Evolutionary conservation across 2,888 invertebrate genomes (phyloP), one percentile per base, ranked within the genome.

Genomic region (Drosophila percnosoma): DNA sequence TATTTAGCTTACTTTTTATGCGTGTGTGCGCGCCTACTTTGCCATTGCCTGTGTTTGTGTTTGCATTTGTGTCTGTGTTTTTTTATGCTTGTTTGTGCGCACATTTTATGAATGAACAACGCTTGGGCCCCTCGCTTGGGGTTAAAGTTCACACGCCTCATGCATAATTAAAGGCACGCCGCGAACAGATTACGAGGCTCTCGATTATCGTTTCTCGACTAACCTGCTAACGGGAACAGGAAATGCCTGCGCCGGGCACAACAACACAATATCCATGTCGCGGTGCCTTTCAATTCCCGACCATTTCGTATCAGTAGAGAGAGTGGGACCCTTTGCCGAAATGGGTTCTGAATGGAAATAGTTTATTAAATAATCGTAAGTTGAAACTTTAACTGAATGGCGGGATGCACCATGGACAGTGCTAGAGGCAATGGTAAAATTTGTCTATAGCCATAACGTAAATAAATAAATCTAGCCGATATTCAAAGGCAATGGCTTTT

Each of bases 241-340:
- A 93, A 95, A 96, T 86, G 96, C 96, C 94, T 97, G 96, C 80
- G 96, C 96, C 92, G 96, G 96, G 92, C 96, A 96, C 91, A 96
- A 94, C 82, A 96, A 93, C 58, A 95, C 95, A 91, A 96, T 95
- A 90, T 95, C 94, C 90, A 95, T 95, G 80, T 94, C 94, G 75
- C 94, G 94, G 89, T 93, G 94, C 92, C 96, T 94, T 91, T 95
- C 95, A 62, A 92, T 92, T 83, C 93, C 48, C 82, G 90, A 67
- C 92, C 82, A 92, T 93, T 95, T 95, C 78, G 95, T 94, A 79
- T 95, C 95, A 33, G 82, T 86, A 91, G 90, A 90, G 1, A 92
- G 86, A 88, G 95, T 95, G 80, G 96, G 96, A 66, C 95, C 94
- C 81, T 91, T 91, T 5, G 90, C 91, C 58, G 91, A 91, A 59